phyloP scores from a whole-genome alignment of 2,888 invertebrate species.

The Coelogynopora nodosa region DNA sequence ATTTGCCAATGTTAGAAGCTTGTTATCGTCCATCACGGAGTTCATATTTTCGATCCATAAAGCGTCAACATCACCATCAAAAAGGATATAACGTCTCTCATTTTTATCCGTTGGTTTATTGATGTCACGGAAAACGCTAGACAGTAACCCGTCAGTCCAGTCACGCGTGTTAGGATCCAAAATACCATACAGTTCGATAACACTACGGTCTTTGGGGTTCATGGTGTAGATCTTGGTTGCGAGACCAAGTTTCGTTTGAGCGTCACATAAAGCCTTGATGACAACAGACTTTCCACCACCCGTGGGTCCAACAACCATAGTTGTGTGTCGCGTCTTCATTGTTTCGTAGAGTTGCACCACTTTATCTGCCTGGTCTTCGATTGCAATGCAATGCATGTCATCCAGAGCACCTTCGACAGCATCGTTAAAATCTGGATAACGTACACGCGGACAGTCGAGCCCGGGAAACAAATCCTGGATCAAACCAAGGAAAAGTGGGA shows the following conservation, averaged over 20 bases:
- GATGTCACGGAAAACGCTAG: conserved; percentile 83
- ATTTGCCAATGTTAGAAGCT: conserved; percentile 80
- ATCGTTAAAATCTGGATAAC: conserved; percentile 79
- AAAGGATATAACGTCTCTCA: conserved; percentile 77
- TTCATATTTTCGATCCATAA: conserved; percentile 96
- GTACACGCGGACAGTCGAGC: conserved; percentile 79
- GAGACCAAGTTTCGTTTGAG: conserved; percentile 73
- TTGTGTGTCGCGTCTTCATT: conserved; percentile 87
- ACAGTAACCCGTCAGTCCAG: conserved; percentile 86
- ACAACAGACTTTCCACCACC: conserved; percentile 87
- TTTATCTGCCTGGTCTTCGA: conserved; percentile 76
- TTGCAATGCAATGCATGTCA: conserved; percentile 70
- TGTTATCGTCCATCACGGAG: conserved; percentile 92
- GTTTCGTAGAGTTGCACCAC: conserved; percentile 86
- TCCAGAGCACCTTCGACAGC: conserved; percentile 71
- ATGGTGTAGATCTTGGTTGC: conserved; percentile 76
- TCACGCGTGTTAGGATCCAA: conserved; percentile 79
- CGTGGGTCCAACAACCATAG: conserved; percentile 86
- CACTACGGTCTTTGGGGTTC: conserved; percentile 85
- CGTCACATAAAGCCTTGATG: conserved; percentile 72
- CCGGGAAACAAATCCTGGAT: conserved; percentile 85
- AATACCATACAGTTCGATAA: conserved; percentile 81
- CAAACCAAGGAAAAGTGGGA: conserved; percentile 79
- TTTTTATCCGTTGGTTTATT: conserved; percentile 71
- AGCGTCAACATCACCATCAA: conserved; percentile 89